Percentiles rank a stretch among this genome's conserved stretches.
These are phyloP conservation scores for Buphagus erythrorhynchus DNA, from an alignment of 2,797 vertebrate genomes.

Conservation along the genomic window DNA sequence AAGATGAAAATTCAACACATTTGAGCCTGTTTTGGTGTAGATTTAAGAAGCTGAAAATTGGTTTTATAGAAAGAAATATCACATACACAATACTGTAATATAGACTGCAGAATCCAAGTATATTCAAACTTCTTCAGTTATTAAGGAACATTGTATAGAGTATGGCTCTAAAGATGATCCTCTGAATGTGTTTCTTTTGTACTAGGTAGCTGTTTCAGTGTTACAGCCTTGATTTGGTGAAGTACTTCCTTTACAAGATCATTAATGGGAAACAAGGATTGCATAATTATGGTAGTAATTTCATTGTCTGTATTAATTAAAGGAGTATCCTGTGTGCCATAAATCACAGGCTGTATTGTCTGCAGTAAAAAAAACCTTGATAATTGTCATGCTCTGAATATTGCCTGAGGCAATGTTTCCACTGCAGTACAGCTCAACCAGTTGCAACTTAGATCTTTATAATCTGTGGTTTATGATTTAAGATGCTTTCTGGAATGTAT, in stretches of 20 bases:
- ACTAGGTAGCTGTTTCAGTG: not conserved
- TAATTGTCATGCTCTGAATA: slow-evolving; percentile 7
- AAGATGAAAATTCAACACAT: not conserved
- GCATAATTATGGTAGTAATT: not conserved
- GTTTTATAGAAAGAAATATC: not conserved
- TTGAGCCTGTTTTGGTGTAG: not conserved
- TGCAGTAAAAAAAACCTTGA: not conserved
- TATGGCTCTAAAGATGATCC: not conserved
- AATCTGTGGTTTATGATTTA: not conserved
- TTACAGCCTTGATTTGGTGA: not conserved
- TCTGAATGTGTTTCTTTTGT: not conserved
- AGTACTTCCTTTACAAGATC: not conserved
- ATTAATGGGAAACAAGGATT: not conserved
- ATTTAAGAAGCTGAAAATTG: not conserved
- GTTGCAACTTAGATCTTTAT: not conserved
- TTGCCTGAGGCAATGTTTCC: not conserved
- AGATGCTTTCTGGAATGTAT: not conserved
- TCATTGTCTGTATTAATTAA: not conserved
- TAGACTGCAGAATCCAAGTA: not conserved
- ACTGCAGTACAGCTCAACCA: not conserved
- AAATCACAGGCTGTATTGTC: not conserved
- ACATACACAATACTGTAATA: not conserved
- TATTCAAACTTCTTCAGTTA: not conserved
- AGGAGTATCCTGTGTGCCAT: not conserved
- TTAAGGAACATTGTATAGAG: not conserved